Evolutionary conservation across 2,113 vertebrate species (phyloP).

Genomic region (Xiphorhynchus elegans): DNA sequence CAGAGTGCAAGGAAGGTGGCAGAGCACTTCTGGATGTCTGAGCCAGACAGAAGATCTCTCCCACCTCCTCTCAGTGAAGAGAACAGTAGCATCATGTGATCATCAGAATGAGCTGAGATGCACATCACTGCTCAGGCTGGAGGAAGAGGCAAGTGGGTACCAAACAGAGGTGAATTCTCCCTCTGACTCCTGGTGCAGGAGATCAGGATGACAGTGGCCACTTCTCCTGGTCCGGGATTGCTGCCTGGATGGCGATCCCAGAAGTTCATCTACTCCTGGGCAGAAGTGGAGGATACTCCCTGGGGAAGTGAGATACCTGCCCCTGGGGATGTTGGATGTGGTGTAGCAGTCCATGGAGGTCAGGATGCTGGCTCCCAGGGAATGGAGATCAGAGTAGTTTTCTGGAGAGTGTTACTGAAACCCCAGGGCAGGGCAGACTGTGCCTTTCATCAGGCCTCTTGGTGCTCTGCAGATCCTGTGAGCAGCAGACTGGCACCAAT

Average conservation of each 20-base stretch:
- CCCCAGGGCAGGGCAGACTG: background rate
- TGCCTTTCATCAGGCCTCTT: background rate
- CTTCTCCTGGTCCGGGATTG: background rate
- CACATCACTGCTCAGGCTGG: accelerated
- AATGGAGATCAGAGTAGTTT: background rate
- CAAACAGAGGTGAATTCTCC: no score
- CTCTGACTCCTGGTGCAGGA: background rate
- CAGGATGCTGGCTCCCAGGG: background rate
- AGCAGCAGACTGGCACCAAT: background rate
- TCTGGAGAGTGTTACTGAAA: background rate
- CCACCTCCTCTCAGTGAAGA: background rate
- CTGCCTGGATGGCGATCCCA: background rate
- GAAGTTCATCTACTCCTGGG: accelerated
- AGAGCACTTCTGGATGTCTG: background rate
- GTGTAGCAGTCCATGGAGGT: background rate
- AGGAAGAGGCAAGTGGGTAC: background rate
- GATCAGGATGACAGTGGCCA: background rate
- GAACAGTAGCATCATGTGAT: background rate
- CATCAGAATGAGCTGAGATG: background rate
- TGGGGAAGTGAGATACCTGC: background rate
- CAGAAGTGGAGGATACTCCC: background rate
- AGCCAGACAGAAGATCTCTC: background rate
- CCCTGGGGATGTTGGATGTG: background rate
- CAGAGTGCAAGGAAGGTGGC: accelerated
- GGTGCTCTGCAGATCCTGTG: background rate